Conservation (phyloP, 2,113 vertebrate species). For the Callopanchax toddi region DNA sequence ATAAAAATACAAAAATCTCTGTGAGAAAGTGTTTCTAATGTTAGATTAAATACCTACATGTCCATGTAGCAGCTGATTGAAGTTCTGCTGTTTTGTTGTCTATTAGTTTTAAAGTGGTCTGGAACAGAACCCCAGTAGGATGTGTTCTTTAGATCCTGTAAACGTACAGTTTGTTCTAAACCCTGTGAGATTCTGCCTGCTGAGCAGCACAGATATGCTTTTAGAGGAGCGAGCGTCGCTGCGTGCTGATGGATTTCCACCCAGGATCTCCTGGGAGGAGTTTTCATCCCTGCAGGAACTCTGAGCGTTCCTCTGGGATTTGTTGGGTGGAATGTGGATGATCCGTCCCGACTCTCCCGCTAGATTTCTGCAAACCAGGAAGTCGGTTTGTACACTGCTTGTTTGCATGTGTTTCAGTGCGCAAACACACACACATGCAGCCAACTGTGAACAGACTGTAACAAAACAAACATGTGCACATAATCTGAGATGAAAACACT, state of each 20-base stretch:
- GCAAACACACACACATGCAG: constrained; percentile 3
- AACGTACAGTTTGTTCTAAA: neutral
- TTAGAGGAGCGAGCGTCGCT: neutral
- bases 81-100: neutral
- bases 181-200: neutral
- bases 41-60: too few species aligned
- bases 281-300: constrained; percentile 51
- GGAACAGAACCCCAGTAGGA: neutral
- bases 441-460: neutral
- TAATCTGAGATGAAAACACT: neutral
- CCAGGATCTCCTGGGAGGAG: constrained; percentile 37
- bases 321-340: constrained; percentile 45
- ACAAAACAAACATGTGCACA: too few species aligned
- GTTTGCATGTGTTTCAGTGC: constrained; percentile 36
- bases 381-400: constrained; percentile 29
- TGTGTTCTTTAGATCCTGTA: neutral
- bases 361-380: constrained; percentile 49
- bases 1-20: too few species aligned
- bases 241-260: constrained; percentile 21
- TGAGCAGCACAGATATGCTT: constrained; percentile 13
- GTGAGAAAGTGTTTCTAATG: too few species aligned
- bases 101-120: neutral
- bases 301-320: constrained; percentile 57
- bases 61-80: neutral
- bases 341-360: constrained; percentile 46